phyloP scores from a whole-genome alignment of 2,113 vertebrate species.

The Odocoileus hemionus region DNA sequence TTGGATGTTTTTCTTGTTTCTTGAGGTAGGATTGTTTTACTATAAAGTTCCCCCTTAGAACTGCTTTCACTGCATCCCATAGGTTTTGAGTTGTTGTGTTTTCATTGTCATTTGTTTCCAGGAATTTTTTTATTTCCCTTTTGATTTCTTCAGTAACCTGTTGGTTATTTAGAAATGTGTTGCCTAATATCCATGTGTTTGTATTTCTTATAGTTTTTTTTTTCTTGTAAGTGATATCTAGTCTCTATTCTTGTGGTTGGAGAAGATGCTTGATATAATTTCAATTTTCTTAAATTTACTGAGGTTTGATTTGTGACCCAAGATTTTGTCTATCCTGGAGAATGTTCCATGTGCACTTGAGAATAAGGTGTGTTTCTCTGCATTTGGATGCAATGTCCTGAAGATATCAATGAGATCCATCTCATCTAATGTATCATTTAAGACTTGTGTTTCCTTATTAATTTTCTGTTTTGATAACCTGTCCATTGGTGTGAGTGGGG shows the following conservation, averaged over 20 bases:
- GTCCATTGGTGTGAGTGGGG: not conserved
- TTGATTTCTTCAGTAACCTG: not conserved
- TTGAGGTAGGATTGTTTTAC: not conserved
- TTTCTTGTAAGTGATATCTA: not conserved
- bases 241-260: not conserved
- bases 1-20: not conserved
- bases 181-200: not conserved
- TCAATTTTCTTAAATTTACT: not conserved
- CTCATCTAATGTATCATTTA: not conserved
- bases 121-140: not conserved
- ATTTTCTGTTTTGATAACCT: not conserved
- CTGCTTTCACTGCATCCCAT: not conserved
- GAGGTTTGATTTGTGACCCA: not conserved
- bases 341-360: not conserved
- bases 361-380: not conserved
- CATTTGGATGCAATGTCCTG: not conserved
- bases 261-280: not conserved
- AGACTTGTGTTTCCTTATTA: not conserved
- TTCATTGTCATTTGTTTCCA: not conserved
- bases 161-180: not conserved
- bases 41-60: not conserved
- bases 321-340: not conserved
- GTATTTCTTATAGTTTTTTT: not conserved
- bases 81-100: not conserved
- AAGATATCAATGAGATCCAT: not conserved